Conservation (phyloP, 1,140 invertebrate species). For the Cyclina sinensis region DNA sequence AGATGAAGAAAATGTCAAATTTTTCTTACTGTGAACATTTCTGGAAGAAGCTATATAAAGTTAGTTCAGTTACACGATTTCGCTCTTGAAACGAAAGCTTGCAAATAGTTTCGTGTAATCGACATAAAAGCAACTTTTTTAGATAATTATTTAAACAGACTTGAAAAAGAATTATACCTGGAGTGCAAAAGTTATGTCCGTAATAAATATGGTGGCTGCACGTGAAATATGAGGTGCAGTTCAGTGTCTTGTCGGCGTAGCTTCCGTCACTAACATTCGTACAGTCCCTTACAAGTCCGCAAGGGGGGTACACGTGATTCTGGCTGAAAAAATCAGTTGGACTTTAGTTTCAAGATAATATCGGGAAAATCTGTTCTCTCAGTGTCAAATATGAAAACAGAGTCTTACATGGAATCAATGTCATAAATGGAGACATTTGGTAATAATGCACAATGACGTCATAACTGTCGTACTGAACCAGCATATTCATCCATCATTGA, state of each 20-base stretch:
- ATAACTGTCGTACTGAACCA: too few relatives aligned
- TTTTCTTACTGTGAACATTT: too few relatives aligned
- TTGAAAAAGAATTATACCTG: slow-evolving; percentile 43
- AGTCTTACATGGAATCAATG: too few relatives aligned
- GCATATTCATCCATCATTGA: too few relatives aligned
- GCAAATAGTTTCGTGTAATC: neutral
- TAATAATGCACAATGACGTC: too few relatives aligned
- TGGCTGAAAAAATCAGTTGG: neutral
- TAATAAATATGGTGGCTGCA: slow-evolving; percentile 63
- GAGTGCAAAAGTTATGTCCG: slow-evolving; percentile 74
- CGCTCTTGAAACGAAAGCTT: neutral
- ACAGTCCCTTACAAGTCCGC: slow-evolving; percentile 65
- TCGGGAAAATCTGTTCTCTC: too few relatives aligned
- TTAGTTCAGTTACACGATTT: too few relatives aligned
- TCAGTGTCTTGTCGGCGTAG: slow-evolving; percentile 64
- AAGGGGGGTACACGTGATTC: slow-evolving; percentile 65
- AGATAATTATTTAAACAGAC: neutral
- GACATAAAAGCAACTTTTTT: neutral
- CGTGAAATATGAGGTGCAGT: slow-evolving; percentile 72
- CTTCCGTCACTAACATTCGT: slow-evolving; percentile 44
- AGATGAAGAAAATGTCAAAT: too few relatives aligned
- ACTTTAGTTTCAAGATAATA: too few relatives aligned
- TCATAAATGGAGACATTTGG: too few relatives aligned
- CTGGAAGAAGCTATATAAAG: too few relatives aligned
- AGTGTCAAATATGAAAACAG: too few relatives aligned